A percentile compares a stretch with the other conserved stretches of the same genome.
Evolutionary conservation across 2,888 invertebrate species (phyloP).

Genomic region (Abrostola tripartita): DNA sequence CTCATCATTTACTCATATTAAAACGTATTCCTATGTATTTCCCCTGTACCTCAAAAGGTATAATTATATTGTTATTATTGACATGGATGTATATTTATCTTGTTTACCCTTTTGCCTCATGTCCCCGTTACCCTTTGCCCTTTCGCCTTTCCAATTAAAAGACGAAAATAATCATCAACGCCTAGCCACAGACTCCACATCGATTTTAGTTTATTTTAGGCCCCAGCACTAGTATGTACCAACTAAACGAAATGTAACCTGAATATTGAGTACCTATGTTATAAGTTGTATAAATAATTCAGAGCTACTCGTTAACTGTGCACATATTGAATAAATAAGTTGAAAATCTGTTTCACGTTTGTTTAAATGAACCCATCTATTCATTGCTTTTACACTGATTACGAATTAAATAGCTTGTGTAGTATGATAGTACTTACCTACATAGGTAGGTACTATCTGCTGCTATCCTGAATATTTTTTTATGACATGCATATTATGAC

Average conservation of each 20-base stretch:
- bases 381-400: background rate
- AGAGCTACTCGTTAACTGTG: conserved; percentile 87
- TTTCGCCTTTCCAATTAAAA: conserved; percentile 42
- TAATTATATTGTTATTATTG: too few relatives aligned
- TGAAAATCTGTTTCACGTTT: conserved; percentile 60
- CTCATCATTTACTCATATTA: too few relatives aligned
- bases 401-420: too few relatives aligned
- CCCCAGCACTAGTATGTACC: conserved; percentile 35
- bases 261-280: conserved; percentile 55
- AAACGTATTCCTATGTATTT: too few relatives aligned
- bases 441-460: too few relatives aligned
- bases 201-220: conserved; percentile 49
- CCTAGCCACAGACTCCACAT: conserved; percentile 32
- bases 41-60: too few relatives aligned
- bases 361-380: conserved; percentile 28
- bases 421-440: too few relatives aligned
- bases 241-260: conserved; percentile 58
- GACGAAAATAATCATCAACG: conserved; percentile 36
- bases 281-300: conserved; percentile 80
- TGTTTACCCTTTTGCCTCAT: background rate
- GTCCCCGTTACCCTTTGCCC: conserved; percentile 17
- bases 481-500: too few relatives aligned
- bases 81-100: background rate
- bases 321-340: conserved; percentile 84
- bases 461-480: too few relatives aligned